These are phyloP conservation scores for Eupeodes latifasciatus DNA, from an alignment of 2,888 invertebrate species.

Conservation along the genomic window DNA sequence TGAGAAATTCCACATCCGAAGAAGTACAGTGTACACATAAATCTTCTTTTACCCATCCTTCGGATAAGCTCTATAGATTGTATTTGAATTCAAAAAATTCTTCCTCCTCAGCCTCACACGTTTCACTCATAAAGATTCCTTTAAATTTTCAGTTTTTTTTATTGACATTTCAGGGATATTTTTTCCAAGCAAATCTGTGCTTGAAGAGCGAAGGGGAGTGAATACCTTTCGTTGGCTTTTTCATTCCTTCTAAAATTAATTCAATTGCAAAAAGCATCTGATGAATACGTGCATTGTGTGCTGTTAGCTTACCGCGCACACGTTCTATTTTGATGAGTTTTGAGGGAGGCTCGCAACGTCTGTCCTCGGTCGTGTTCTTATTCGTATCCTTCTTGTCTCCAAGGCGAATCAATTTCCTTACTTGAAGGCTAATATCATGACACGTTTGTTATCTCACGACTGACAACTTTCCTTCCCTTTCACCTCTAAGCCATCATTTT, in stretches of 20 bases:
- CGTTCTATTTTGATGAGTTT: constrained; percentile 52
- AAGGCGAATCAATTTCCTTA: constrained; percentile 60
- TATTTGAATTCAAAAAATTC: constrained; percentile 51
- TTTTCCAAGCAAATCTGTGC: constrained; percentile 7
- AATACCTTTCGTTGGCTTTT: constrained; percentile 39
- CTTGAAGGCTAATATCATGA: constrained; percentile 56
- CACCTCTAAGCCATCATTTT: constrained; percentile 20
- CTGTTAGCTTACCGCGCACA: constrained; percentile 30
- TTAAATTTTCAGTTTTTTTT: constrained; percentile 39
- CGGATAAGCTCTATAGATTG: constrained; percentile 7
- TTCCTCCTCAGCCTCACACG: constrained; percentile 33
- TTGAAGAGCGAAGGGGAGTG: not conserved
- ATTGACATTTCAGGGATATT: constrained; percentile 45
- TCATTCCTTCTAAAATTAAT: constrained; percentile 47
- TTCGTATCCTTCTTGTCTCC: constrained; percentile 3
- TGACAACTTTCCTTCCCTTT: constrained; percentile 3
- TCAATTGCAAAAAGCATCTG: constrained; percentile 60
- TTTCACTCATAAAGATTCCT: constrained; percentile 49
- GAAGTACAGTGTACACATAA: constrained; percentile 27
- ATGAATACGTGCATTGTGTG: constrained; percentile 51
- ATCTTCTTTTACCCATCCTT: constrained; percentile 43
- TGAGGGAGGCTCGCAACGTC: constrained; percentile 7
- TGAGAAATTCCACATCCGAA: constrained; percentile 21
- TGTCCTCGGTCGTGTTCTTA: not conserved
- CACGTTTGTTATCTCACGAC: constrained; percentile 56